Percentiles rank a stretch among this genome's conserved stretches.
Conservation (phyloP, 1,140 invertebrate species). For the Thaumetopoea pityocampa region DNA sequence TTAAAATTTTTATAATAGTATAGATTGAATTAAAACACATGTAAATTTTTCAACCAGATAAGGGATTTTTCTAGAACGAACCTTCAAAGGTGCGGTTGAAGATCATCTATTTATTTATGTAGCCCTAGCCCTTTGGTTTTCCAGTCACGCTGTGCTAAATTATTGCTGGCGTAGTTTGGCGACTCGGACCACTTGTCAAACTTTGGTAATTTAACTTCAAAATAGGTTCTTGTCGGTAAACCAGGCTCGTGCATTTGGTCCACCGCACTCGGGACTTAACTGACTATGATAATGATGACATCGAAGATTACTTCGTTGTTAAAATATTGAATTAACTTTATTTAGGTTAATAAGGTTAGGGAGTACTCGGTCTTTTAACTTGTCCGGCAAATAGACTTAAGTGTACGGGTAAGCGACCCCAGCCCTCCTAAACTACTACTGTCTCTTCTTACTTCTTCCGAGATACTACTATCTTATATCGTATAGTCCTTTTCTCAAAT, state of each 20-base stretch:
- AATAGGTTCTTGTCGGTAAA: conserved; percentile 62
- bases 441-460: no score
- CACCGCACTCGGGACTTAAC: conserved; percentile 41
- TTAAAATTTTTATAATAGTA: no score
- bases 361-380: no score
- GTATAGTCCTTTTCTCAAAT: no score
- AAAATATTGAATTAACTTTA: conserved; percentile 5
- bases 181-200: conserved; percentile 67
- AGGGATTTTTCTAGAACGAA: no score
- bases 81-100: conserved; percentile 4
- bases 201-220: conserved; percentile 75
- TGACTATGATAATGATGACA: conserved; percentile 42
- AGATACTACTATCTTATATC: no score
- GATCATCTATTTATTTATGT: conserved; percentile 13
- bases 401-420: no score
- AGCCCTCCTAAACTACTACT: no score
- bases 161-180: conserved; percentile 65
- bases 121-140: conserved; percentile 48
- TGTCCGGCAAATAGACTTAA: no score
- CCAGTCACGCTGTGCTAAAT: conserved; percentile 54
- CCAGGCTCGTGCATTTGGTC: conserved; percentile 55
- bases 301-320: conserved; percentile 16
- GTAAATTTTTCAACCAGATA: no score
- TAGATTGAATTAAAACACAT: no score
- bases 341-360: no score